Evolutionary conservation across 2,797 vertebrate species (phyloP), one percentile per base, ranked within the genome.

Genomic region (Danio aesculapii): DNA sequence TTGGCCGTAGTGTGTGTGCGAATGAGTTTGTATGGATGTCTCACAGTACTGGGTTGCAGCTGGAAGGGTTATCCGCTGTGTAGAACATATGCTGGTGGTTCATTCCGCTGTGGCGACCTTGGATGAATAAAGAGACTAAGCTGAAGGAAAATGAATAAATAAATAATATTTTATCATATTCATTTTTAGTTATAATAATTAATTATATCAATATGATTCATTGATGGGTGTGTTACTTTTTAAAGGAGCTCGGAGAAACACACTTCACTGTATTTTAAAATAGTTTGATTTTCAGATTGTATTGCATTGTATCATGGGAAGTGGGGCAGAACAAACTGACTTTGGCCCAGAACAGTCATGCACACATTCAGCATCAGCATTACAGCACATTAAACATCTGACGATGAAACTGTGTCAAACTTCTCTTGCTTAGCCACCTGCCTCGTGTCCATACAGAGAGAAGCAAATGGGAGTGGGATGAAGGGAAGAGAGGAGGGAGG

Each of bases 381-480:
- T 79, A 62, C 39, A 44, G 57, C 21, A 62, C 46, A 71, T 71
- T 52, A 46, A 77, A 71, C 47, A 70, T 79, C 49, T n/a, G 49
- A 39, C 9, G 16, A 6, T 72, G 59, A 72, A 79, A 79, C 49
- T 72, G 77, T 79, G 77, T 64, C 58, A 79, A 53, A 72, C 58
- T 79, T 79, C 49, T 64, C 17, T 71, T 79, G 77, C 39, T 63
- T 49, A 58, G 58, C 58, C 77, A 79, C 77, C 77, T 72, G 77
- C 77, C 68, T 64, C 58, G 63, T 58, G 72, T 72, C 58, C 58
- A 63, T 39, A 63, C n/a, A 5, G 49, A 55, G 58, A 68, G 52
- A 21, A 77, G 43, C 16, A 47, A 58, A 58, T 67, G 21, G 17
- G 16, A 46, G 62, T 17, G 43, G 41, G 12, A 59, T 66, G 30